phyloP scores from a whole-genome alignment of 2,797 vertebrate species.

The Petrocephalus sullivani region DNA sequence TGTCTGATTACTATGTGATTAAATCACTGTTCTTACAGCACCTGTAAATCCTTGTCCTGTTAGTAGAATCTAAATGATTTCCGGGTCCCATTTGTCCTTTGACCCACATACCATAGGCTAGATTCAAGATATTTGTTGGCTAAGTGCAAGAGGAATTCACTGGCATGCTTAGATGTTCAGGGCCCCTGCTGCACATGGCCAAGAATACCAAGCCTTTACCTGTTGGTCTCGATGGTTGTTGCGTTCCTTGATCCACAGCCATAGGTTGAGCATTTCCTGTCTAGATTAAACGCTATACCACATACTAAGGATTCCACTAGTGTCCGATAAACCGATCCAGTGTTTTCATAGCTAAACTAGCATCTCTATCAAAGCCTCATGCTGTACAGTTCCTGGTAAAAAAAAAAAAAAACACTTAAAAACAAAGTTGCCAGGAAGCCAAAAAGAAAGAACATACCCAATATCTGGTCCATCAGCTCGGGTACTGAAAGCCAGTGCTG shows the following conservation, averaged over 20 bases:
- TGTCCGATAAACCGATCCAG: neutral
- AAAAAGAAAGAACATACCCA: conserved; percentile 42
- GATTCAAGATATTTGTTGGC: neutral
- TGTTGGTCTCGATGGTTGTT: neutral
- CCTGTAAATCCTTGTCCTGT: neutral
- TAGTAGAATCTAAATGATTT: neutral
- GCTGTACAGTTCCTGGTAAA: neutral
- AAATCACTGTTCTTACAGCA: neutral
- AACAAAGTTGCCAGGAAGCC: neutral
- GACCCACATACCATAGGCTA: neutral
- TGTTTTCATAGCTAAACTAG: neutral
- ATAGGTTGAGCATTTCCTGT: neutral
- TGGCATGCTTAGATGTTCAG: neutral
- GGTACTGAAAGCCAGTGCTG: conserved; percentile 49
- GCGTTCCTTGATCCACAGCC: neutral
- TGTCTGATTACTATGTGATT: neutral
- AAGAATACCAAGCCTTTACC: neutral
- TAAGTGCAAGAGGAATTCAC: neutral
- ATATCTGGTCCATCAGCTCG: conserved; percentile 29
- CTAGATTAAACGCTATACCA: neutral
- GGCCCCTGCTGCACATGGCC: neutral
- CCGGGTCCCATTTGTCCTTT: neutral
- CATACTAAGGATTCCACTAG: neutral
- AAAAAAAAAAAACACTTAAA: neutral
- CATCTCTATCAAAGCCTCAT: neutral